phyloP scores from a whole-genome alignment of 2,113 vertebrate genomes.

The Lipophrys pholis region DNA sequence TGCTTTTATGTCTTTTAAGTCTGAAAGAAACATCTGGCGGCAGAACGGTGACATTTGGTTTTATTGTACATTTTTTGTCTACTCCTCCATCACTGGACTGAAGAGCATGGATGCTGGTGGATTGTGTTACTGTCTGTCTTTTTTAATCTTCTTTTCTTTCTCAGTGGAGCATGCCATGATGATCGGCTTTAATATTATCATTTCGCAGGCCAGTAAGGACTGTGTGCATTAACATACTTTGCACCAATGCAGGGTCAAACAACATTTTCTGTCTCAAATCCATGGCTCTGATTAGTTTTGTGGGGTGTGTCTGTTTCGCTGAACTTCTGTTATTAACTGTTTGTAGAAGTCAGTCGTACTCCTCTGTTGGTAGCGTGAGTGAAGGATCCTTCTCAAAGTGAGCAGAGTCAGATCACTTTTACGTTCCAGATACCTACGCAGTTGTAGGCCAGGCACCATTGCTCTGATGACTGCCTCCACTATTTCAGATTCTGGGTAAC shows the following conservation, averaged over 20 bases:
- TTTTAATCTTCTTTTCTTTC: slow-evolving; percentile 12
- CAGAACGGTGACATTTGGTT: background rate
- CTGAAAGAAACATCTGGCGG: slow-evolving; percentile 9
- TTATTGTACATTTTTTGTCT: background rate
- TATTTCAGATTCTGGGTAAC: slow-evolving; percentile 2
- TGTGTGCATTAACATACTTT: background rate
- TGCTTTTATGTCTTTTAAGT: slow-evolving; percentile 34
- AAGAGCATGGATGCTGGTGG: background rate
- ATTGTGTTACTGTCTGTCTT: background rate
- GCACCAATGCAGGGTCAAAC: background rate
- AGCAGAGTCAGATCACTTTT: background rate
- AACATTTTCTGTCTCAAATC: no score
- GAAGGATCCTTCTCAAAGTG: background rate
- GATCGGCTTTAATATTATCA: background rate
- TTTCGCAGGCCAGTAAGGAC: background rate
- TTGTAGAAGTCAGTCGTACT: background rate
- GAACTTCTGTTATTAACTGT: slow-evolving; percentile 4
- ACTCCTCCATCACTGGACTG: slow-evolving; percentile 14
- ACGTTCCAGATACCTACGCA: background rate
- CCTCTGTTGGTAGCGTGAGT: slow-evolving; percentile 7
- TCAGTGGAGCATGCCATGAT: slow-evolving; percentile 5
- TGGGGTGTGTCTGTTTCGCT: background rate
- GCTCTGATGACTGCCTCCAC: background rate
- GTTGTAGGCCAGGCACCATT: background rate
- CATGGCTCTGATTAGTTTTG: no score